Base-by-base conservation (phyloP, 2,888 invertebrate genomes). In the Lymantria monacha region DNA sequence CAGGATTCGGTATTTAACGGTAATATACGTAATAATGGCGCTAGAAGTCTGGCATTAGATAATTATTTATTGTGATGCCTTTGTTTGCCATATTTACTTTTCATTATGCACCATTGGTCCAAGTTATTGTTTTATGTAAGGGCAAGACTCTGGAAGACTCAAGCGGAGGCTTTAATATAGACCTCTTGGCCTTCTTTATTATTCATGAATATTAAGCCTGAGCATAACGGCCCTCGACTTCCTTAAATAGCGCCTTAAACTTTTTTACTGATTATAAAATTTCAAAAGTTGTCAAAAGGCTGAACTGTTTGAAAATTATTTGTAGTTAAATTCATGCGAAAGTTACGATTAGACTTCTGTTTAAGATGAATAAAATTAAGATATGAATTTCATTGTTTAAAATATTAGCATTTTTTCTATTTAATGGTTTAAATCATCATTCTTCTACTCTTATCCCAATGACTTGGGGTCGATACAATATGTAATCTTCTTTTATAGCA, bases 141-240 rank as follows among this genome's bases (percentile, higher is more conserved):
- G 22, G 2, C 22, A 22, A 22, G 22, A 5, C 30, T 7, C 12
- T 30, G 30, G 48, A 53, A 58, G 59, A 61, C 57, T 49, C 43
- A 51, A 53, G 37, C 54, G 52, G 51, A 53, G 57, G 52, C 50
- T 61, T 61, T 63, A 71, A 66, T 61, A 60, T 65, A 60, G 63
- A 63, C 55, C 60, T 63, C 59, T 66, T 64, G 53, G 54, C 59
- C 57, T 65, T 60, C 55, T 61, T 74, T 72, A 74, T 74, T 74
- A 76, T 76, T 76, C 76, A 78, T 74, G 74, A 76, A 69, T 72
- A 70, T 69, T 70, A 72, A 66, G 61, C 53, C 53, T 42, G 59
- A 53, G 53, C 48, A 59, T 67, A 68, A 63, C 61, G 56, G 54
- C 45, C 42, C 57, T 59, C 49, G 55, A 63, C 48, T 57, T 65